These are phyloP conservation scores for Chelon auratus DNA, from an alignment of 2,797 vertebrate species.

Conservation along the genomic window DNA sequence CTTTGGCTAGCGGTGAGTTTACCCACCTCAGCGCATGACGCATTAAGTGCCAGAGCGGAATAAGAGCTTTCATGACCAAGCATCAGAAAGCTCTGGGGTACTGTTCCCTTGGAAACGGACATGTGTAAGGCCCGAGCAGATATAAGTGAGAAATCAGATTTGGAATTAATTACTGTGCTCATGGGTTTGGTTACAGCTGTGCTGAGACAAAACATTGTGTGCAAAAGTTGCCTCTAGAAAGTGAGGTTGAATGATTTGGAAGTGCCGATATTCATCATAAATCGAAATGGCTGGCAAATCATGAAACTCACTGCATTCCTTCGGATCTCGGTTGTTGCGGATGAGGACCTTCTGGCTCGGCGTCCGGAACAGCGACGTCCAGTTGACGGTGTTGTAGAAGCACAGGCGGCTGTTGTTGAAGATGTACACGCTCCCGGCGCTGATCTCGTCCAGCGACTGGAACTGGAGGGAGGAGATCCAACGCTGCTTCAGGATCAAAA, in stretches of 20 bases:
- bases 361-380: constrained; percentile 94
- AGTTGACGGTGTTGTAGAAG: constrained; percentile 98
- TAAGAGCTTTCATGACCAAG: constrained; percentile 42
- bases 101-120: constrained; percentile 51
- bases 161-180: constrained; percentile 38
- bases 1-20: constrained; percentile 11
- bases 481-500: constrained; percentile 95
- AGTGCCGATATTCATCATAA: no score
- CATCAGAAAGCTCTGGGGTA: constrained; percentile 9
- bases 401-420: constrained; percentile 96
- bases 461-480: constrained; percentile 95
- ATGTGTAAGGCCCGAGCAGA: constrained; percentile 8
- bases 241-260: background rate
- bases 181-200: constrained; percentile 15
- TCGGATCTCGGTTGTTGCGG: constrained; percentile 91
- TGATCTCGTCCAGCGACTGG: constrained; percentile 95
- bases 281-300: no score
- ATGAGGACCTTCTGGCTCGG: constrained; percentile 90
- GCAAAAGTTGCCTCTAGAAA: background rate
- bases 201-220: background rate
- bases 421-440: constrained; percentile 97
- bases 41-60: constrained; percentile 49
- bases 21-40: constrained; percentile 38
- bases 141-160: constrained; percentile 14
- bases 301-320: constrained; percentile 92